These are phyloP conservation scores for Amphiprion ocellaris DNA, from an alignment of 2,113 vertebrate genomes.

Conservation along the genomic window DNA sequence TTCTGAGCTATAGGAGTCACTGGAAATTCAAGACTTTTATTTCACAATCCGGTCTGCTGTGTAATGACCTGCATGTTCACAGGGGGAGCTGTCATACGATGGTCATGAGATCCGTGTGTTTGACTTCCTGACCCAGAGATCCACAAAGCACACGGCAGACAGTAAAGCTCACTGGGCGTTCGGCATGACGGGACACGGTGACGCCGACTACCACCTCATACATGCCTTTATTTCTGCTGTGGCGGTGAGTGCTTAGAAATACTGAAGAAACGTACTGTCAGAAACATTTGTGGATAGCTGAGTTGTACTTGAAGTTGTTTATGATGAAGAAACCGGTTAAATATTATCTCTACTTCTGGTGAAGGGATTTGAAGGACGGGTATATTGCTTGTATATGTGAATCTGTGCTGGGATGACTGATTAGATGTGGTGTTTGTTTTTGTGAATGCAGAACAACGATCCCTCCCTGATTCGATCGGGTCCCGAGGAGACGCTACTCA, in stretches of 20 bases:
- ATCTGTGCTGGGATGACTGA: not conserved
- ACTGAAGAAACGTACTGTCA: no score
- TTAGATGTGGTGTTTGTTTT: not conserved
- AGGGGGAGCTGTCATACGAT: conserved; percentile 84
- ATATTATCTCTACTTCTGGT: no score
- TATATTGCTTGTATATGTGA: not conserved
- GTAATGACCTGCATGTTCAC: conserved; percentile 13
- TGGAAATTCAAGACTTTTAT: no score
- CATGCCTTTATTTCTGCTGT: conserved; percentile 86
- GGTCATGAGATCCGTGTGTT: conserved; percentile 76
- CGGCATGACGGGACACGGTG: conserved; percentile 73
- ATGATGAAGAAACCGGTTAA: no score
- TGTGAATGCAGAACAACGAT: conserved; percentile 74
- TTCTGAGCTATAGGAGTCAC: no score
- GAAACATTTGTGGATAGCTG: not conserved
- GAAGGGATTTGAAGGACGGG: no score
- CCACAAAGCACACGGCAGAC: conserved; percentile 63
- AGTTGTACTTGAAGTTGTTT: no score
- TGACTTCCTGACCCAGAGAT: conserved; percentile 82
- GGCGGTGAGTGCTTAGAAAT: conserved; percentile 75
- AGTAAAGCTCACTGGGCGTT: conserved; percentile 36
- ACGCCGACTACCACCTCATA: conserved; percentile 86
- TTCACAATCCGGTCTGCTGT: not conserved
- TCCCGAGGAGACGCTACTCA: conserved; percentile 81
- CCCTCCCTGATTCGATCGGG: conserved; percentile 79